Evolutionary conservation across 2,888 invertebrate species (phyloP), one percentile per base, ranked within the genome.

Genomic region (Sipha maydis): DNA sequence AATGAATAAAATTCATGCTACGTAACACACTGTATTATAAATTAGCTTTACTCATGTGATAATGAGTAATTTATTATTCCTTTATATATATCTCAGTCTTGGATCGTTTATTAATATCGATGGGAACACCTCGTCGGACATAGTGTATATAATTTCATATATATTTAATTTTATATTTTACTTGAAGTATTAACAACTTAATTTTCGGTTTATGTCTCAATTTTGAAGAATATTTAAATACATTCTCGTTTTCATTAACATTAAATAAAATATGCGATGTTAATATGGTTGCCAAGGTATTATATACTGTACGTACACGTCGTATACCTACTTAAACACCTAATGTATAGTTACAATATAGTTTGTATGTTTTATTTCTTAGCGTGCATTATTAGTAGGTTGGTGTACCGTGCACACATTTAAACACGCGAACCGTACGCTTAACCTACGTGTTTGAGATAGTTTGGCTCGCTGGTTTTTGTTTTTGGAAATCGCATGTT

Each of bases 401-500:
- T 25, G 25, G 31, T 67, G 28, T 61, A 25, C 61, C 19, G 25
- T 25, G 61, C 77, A 48, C 48, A 34, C 21, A 21, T 75, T 3
- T 75, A 75, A 14, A 34, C 31, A 48, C 54, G 54, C 25, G 31
- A 28, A 54, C 31, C 19, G 25, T 34, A 28, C 19, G 73, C 21
- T 67, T 25, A n/a, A 69, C 41, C 14, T 38, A 61, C 34, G 83
- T 56, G 56, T 56, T 56, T 19, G n/a, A 85, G 75, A 56, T n/a
- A 21, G 17, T 61, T 54, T 21, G 75, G 54, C 34, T 71, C 9
- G 21, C 25, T 7, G 34, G 69, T 41, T 76, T 38, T 11, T 9
- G 79, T 86, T 71, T 73, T 56, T 73, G 56, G 25, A 38, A 79
- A 86, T 79, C 21, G 79, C 79, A 4, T n/a, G 56, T 86, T 28